Percentiles rank a stretch among this genome's conserved stretches.
Evolutionary conservation across 1,140 invertebrate species (phyloP).

Genomic region (Metaphire vulgaris): DNA sequence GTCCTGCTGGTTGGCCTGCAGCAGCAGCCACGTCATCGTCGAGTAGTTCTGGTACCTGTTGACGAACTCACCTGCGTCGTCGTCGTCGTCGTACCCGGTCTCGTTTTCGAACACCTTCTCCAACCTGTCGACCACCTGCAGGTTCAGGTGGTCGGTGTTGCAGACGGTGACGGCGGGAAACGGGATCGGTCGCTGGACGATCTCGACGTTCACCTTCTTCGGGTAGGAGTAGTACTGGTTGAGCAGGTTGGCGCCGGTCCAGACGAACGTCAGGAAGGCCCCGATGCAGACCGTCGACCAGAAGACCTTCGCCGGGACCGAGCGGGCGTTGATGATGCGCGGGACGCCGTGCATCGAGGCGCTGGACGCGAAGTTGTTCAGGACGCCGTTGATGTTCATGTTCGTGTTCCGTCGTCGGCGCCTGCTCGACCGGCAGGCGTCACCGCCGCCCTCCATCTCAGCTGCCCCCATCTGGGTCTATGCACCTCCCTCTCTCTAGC

Average conservation of each 20-base stretch:
- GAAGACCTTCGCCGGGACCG: conserved; percentile 20
- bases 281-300: conserved; percentile 28
- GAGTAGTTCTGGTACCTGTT: conserved; percentile 4
- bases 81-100: not conserved
- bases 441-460: no score
- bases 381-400: not conserved
- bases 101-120: conserved; percentile 6
- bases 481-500: no score
- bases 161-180: conserved; percentile 30
- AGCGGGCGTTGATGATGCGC: conserved; percentile 30
- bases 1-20: not conserved
- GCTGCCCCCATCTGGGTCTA: no score
- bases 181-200: conserved; percentile 27
- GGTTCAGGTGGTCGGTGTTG: conserved; percentile 27
- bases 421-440: no score
- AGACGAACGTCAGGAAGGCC: conserved; percentile 30
- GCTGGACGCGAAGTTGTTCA: conserved; percentile 7
- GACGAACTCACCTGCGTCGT: not conserved
- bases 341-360: conserved; percentile 30
- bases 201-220: conserved; percentile 31
- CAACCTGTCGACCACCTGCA: conserved; percentile 13
- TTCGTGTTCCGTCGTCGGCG: no score
- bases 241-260: conserved; percentile 25
- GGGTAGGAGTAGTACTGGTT: conserved; percentile 30
- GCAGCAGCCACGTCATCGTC: not conserved